Percentiles rank a stretch among this genome's conserved stretches.
phyloP scores from a whole-genome alignment of 64 coral and sea anemone species.

The Stylophora pistillata region DNA sequence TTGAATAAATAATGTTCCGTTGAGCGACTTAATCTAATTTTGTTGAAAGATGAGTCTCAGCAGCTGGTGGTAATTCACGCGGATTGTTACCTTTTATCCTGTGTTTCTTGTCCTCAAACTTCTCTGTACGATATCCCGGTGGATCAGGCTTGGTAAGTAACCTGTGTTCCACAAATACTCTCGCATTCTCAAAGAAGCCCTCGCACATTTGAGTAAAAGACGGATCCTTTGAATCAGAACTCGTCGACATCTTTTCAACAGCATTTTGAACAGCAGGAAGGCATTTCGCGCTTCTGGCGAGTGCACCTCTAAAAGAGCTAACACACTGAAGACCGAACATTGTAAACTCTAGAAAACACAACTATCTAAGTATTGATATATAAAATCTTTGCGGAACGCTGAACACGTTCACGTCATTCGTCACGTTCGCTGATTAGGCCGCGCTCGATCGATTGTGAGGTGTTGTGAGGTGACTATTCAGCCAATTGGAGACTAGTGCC shows the following conservation, averaged over 20 bases:
- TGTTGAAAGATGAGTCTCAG: too few species aligned
- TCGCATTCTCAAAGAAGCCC: slow-evolving; percentile 86
- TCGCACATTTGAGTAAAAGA: slow-evolving; percentile 91
- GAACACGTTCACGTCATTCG: too few species aligned
- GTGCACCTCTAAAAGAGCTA: not conserved
- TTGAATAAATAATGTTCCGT: too few species aligned
- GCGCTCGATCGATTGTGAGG: not conserved
- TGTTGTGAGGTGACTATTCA: slow-evolving; percentile 24
- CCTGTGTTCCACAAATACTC: slow-evolving; percentile 86
- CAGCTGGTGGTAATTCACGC: not conserved
- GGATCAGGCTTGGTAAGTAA: slow-evolving; percentile 86
- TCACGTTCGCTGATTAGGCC: not conserved
- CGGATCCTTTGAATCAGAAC: slow-evolving; percentile 55
- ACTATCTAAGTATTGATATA: not conserved
- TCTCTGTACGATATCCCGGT: slow-evolving; percentile 65
- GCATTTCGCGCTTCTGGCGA: slow-evolving; percentile 5
- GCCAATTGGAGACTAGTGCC: slow-evolving; percentile 42
- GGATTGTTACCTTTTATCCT: slow-evolving; percentile 68
- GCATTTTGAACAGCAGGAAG: slow-evolving; percentile 13
- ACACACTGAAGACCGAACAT: slow-evolving; percentile 17
- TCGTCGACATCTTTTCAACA: slow-evolving; percentile 16
- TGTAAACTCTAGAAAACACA: not conserved
- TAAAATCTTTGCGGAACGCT: not conserved
- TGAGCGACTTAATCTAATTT: too few species aligned
- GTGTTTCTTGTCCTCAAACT: slow-evolving; percentile 72